A percentile compares a stretch with the other conserved stretches of the same genome.
Conservation (phyloP, 2,888 invertebrate species). For the Cistogaster globosa region DNA sequence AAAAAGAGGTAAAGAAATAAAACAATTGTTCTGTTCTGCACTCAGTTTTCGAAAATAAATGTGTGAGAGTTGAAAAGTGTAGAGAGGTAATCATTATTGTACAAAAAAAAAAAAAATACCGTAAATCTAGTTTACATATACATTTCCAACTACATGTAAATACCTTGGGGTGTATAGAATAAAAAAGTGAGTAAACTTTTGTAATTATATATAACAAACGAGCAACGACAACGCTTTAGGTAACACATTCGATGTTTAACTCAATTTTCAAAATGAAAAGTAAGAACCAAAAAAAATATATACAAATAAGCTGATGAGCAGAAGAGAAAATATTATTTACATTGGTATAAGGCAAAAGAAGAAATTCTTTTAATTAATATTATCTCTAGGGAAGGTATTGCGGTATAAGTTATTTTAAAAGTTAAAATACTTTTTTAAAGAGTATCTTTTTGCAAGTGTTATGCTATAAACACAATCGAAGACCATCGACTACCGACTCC, state of each 20-base stretch:
- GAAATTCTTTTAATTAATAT: no score
- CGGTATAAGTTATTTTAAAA: no score
- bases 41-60: constrained; percentile 2
- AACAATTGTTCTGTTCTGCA: constrained; percentile 51
- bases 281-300: not conserved
- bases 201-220: constrained; percentile 68
- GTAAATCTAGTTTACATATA: not conserved
- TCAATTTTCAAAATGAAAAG: constrained; percentile 44
- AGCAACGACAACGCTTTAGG: constrained; percentile 67
- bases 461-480: no score
- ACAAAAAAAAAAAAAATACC: not conserved
- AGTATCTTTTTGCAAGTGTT: no score
- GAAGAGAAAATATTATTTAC: not conserved
- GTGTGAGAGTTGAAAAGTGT: not conserved
- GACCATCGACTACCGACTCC: no score
- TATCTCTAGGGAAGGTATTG: no score
- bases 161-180: constrained; percentile 39
- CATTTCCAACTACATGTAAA: not conserved
- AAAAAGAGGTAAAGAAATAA: constrained; percentile 26
- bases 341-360: no score
- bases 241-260: constrained; percentile 61
- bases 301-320: not conserved
- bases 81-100: not conserved
- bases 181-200: constrained; percentile 58
- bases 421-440: no score